Evolutionary conservation across 1,140 invertebrate species (phyloP).

Genomic region (Adelges cooleyi): DNA sequence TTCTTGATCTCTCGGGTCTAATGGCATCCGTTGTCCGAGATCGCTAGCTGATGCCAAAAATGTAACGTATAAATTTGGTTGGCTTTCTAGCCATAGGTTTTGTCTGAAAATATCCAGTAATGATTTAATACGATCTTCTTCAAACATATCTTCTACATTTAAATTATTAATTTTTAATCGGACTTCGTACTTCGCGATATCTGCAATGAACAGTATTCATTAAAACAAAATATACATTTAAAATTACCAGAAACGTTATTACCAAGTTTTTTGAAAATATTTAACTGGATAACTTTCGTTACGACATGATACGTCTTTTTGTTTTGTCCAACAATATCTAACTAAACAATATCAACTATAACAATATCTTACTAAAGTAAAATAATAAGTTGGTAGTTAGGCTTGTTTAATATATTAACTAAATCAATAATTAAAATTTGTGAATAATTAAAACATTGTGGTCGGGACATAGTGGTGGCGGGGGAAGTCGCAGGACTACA

Average conservation of each 20-base stretch:
- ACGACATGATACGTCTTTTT: conserved; percentile 13
- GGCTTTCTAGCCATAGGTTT: conserved; percentile 44
- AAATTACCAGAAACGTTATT: background rate
- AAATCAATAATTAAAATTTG: too few relatives aligned
- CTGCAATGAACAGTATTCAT: conserved; percentile 35
- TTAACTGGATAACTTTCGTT: background rate
- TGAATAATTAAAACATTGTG: too few relatives aligned
- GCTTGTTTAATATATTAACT: too few relatives aligned
- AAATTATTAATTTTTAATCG: conserved; percentile 80
- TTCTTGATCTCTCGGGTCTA: conserved; percentile 70
- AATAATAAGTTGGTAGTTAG: background rate
- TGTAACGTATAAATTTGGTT: conserved; percentile 60
- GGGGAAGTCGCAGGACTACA: too few relatives aligned
- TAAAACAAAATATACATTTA: background rate
- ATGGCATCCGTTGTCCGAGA: conserved; percentile 64
- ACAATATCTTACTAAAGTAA: background rate
- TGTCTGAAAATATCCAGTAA: conserved; percentile 61
- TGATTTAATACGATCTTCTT: conserved; percentile 50
- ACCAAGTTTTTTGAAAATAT: background rate
- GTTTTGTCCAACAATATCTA: conserved; percentile 21
- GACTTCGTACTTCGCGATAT: conserved; percentile 59
- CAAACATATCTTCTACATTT: conserved; percentile 70
- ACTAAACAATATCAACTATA: conserved; percentile 14
- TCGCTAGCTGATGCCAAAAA: conserved; percentile 72
- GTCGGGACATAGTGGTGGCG: too few relatives aligned